Base-by-base conservation (phyloP, 2,113 vertebrate species). In the Galemys pyrenaicus region DNA sequence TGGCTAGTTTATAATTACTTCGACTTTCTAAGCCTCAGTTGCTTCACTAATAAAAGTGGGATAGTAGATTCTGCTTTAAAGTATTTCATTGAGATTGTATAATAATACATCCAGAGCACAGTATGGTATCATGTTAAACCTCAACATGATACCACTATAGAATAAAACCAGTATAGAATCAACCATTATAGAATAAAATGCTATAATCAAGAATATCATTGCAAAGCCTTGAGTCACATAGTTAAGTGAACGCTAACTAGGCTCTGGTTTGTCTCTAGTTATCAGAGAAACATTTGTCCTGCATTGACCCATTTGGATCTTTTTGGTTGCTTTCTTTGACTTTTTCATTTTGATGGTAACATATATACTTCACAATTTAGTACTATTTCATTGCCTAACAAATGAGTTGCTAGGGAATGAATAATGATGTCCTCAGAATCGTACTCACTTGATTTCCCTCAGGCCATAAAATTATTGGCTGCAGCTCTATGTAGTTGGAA, bases 121-220 rank as follows among this genome's bases (percentile, higher is more conserved):
- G 5, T 32, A 60, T 30, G 22, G 19, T 87, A 56, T 65, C 60
- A 58, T 30, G 35, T 81, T 92, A 81, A 94, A 54, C 49, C 51
- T 78, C 74, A 83, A n/a, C n/a, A n/a, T n/a, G n/a, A n/a, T n/a
- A 81, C 56, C 71, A 87, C 73, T 44, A 32, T 9, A 80, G 39
- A 68, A 85, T n/a, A 75, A 73, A 92, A 86, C 56, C 71, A 87
- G 73, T 44, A 32, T 9, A 80, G 39, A 68, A 85, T n/a, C n/a
- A n/a, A 81, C 56, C 71, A 87, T 77, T 44, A 32, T 9, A 80
- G 39, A 68, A 85, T n/a, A 75, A 73, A 92, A 86, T 83, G 35
- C 84, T 87, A 9, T 81, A 87, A 92, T 95, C 46, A 87, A 81
- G 84, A 90, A 54, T 65, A 90, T 51, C 54, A 49, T 73, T 11